These are phyloP conservation scores for Argyrosomus japonicus DNA, from an alignment of 2,113 vertebrate species.

Conservation along the genomic window DNA sequence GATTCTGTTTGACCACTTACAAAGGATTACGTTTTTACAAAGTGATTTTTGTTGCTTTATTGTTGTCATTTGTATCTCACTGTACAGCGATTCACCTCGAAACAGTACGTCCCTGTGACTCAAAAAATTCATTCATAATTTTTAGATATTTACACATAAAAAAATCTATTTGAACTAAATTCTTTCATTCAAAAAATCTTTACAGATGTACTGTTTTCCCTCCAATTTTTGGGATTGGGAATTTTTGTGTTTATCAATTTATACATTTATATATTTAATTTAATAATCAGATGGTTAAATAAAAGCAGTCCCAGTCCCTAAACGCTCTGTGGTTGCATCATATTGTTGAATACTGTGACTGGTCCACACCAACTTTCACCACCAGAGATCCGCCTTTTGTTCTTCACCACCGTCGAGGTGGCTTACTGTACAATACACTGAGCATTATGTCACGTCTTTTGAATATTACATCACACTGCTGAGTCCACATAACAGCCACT, in stretches of 20 bases:
- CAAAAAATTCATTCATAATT: background rate
- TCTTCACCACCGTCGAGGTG: slow-evolving; percentile 10
- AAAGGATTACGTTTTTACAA: slow-evolving; percentile 7
- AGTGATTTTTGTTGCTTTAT: slow-evolving; percentile 20
- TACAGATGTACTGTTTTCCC: no score
- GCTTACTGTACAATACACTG: slow-evolving; percentile 16
- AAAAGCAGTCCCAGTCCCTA: background rate
- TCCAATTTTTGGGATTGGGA: background rate
- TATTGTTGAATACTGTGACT: slow-evolving; percentile 21
- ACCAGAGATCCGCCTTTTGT: slow-evolving; percentile 2
- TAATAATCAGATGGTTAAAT: background rate
- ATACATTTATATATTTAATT: background rate
- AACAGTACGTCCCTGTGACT: background rate
- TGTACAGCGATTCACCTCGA: background rate
- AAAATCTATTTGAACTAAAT: slow-evolving; percentile 28
- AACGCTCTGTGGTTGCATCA: background rate
- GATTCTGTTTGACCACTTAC: slow-evolving; percentile 50
- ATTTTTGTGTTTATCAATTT: background rate
- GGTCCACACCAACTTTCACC: slow-evolving; percentile 22
- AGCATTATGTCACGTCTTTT: slow-evolving; percentile 21
- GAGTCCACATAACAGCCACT: slow-evolving; percentile 42
- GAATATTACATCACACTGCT: slow-evolving; percentile 58
- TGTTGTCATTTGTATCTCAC: background rate
- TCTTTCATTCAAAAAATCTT: no score
- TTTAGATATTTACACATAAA: background rate